Evolutionary conservation across 2,797 vertebrate genomes (phyloP), one percentile per base, ranked within the genome.

Genomic region (Liparis tanakae): DNA sequence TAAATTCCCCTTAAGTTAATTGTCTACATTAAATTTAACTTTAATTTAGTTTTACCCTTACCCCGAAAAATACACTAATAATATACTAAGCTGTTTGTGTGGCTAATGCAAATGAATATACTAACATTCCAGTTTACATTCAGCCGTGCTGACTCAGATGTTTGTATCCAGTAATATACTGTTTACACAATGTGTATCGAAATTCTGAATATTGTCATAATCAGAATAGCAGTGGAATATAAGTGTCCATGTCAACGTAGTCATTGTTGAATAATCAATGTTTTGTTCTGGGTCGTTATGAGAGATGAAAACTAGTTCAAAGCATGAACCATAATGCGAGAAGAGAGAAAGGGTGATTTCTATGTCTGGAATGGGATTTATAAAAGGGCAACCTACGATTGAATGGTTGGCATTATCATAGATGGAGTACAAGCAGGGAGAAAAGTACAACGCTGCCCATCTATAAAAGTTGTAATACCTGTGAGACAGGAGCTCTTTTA

Each of bases 381-480:
- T 30, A 60, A 67, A 76, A 68, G 54, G 57, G 36, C 37, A 65
- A 57, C 15, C 5, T 9, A 39, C 15, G 33, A 22, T 17, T 69
- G 62, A 76, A 56, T 43, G 33, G 36, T 10, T 20, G 44, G 20
- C 7, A 41, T 70, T 69, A 60, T 65, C 54, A 58, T 70, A 80
- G 33, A 66, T 8, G 18, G 3, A 63, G 67, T 48, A 36, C 54
- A 64, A 58, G 30, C 51, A 36, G 22, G 41, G 17, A 55, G 41
- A 64, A 55, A 74, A 67, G 57, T 58, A 41, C 48, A 80, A 68
- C 67, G 54, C 62, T 59, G 56, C 15, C n/a, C 53, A 13, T 53
- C 33, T 60, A 46, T 73, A 54, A 79, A 81, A 57, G 51, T 63
- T 83, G 33, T 54, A 72, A 67, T 41, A 75, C 57, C 25, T 57